These are phyloP conservation scores for Spermophilus dauricus DNA, from an alignment of 2,113 vertebrate genomes.

Conservation along the genomic window DNA sequence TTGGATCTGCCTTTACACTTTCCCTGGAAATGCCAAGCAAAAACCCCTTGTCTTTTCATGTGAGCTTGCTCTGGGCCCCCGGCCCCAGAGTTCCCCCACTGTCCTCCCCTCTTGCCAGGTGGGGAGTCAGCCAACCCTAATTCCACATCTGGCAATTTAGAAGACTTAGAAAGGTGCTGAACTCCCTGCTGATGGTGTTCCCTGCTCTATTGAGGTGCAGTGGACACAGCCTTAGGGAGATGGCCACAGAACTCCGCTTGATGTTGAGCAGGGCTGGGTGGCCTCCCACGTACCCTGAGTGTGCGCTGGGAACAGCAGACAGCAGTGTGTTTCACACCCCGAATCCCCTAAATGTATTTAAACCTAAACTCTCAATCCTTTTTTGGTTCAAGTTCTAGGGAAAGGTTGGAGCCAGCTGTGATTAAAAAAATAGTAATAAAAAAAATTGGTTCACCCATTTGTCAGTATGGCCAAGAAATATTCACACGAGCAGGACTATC, in stretches of 20 bases:
- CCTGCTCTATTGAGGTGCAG: neutral
- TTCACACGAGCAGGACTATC: conserved; percentile 63
- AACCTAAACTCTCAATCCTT: conserved; percentile 51
- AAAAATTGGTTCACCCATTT: conserved; percentile 69
- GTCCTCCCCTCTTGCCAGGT: neutral
- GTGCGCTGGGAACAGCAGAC: conserved; percentile 4
- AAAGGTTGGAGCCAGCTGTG: conserved; percentile 69
- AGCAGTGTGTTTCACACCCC: neutral
- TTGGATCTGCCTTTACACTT: neutral
- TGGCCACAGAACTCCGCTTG: neutral
- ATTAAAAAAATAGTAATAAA: conserved; percentile 52
- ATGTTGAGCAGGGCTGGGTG: neutral
- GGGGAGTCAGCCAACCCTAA: neutral
- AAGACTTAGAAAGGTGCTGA: neutral
- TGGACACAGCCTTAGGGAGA: neutral
- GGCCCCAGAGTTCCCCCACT: neutral
- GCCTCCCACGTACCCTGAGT: too few species aligned
- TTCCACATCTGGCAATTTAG: conserved; percentile 46
- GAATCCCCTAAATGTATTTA: conserved; percentile 69
- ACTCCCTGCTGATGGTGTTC: neutral
- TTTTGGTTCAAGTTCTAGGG: conserved; percentile 72
- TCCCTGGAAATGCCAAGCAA: neutral
- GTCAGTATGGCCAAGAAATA: conserved; percentile 79
- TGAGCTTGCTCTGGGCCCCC: neutral
- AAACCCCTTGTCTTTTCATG: neutral